Percentiles rank a stretch among this genome's conserved stretches.
phyloP scores from a whole-genome alignment of 2,797 vertebrate species.

The Toxotes lorentzi region DNA sequence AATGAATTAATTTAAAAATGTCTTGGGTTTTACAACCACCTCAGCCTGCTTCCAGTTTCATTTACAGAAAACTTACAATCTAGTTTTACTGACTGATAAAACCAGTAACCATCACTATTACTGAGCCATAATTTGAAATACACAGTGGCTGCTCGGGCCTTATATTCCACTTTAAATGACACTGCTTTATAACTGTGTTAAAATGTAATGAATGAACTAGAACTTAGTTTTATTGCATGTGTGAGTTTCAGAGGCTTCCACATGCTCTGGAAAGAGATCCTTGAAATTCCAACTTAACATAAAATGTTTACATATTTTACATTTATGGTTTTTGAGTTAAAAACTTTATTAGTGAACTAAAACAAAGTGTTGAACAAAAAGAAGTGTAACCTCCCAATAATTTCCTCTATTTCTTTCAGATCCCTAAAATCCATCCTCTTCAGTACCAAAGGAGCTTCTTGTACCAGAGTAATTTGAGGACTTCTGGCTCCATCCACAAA shows the following conservation, averaged over 20 bases:
- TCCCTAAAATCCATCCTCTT: not conserved
- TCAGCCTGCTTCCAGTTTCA: slow-evolving; percentile 28
- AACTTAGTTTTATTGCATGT: not conserved
- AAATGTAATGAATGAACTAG: slow-evolving; percentile 1
- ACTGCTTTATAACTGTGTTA: slow-evolving; percentile 8
- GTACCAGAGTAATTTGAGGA: not conserved
- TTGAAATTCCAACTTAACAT: not conserved
- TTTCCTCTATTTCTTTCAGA: not conserved
- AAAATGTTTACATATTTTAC: too few relatives aligned
- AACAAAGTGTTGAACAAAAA: too few relatives aligned
- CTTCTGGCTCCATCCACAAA: slow-evolving; percentile 24
- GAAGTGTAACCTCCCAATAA: too few relatives aligned
- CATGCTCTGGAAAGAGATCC: not conserved
- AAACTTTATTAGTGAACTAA: too few relatives aligned
- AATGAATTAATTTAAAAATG: slow-evolving; percentile 58
- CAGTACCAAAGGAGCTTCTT: not conserved
- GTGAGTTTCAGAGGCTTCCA: slow-evolving; percentile 1
- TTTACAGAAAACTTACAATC: slow-evolving; percentile 6
- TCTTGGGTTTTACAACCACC: slow-evolving; percentile 53
- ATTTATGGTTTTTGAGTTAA: too few relatives aligned
- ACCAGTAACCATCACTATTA: slow-evolving; percentile 14
- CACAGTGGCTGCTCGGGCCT: slow-evolving; percentile 2
- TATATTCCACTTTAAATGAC: slow-evolving; percentile 18
- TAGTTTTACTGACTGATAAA: slow-evolving; percentile 23
- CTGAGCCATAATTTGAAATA: slow-evolving; percentile 28